Base-by-base conservation (phyloP, 2,888 invertebrate genomes). In the Platerodrilus igneus region DNA sequence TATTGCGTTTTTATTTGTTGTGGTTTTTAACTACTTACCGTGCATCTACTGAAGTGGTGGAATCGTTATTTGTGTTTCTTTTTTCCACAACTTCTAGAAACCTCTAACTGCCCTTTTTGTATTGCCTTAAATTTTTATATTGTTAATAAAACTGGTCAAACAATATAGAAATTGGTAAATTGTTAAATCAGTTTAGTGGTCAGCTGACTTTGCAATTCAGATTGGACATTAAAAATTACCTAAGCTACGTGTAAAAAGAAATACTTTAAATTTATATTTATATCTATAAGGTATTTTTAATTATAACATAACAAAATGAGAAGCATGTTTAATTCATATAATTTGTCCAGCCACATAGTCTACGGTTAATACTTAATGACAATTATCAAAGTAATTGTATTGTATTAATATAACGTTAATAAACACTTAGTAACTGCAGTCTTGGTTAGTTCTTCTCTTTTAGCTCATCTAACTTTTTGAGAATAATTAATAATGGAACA, bases 361-460 rank as follows among this genome's bases (percentile, higher is more conserved):
- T 25, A 30, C 22, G 23, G 22, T 35, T 28, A 27, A 40, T 25
- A 37, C 10, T 30, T 27, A n/a, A 30, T 31, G 34, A 34, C 33
- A 36, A 37, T 45, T 35, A 27, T 23, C 27, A 45, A n/a, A n/a
- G n/a, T n/a, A n/a, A n/a, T n/a, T n/a, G n/a, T 38, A 35, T 38
- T 42, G 34, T 29, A 34, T 44, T 27, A 37, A 43, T 43, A 28
- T 40, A 37, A n/a, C n/a, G n/a, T n/a, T n/a, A n/a, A 44, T 31
- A 14, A 42, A 43, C 37, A 10, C 30, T 28, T 33, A 19, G 17
- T 31, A 23, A 22, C 26, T 27, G 20, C 45, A 45, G 45, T 45
- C 41, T 45, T 37, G 25, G 8, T 25, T 16, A 30, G 8, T 36
- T 10, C 22, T 25, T 42, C 33, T 33, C 15, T 8, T 31, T 30